Evolutionary conservation across 1,140 invertebrate species (phyloP).

Genomic region (Akabosia matsudoensis): DNA sequence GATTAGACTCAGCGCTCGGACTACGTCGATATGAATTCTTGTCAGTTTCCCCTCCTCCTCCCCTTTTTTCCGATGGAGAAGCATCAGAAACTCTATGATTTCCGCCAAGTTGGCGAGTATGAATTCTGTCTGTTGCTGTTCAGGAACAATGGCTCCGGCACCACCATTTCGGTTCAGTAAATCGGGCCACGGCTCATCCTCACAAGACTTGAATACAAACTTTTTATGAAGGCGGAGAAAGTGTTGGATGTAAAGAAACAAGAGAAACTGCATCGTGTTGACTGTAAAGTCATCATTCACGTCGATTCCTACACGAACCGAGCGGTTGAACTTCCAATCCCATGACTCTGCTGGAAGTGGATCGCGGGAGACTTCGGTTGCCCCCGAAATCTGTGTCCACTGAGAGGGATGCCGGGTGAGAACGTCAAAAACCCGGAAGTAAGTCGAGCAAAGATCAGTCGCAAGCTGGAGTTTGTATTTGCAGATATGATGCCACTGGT

Average conservation of each 20-base stretch:
- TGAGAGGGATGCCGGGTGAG: not conserved
- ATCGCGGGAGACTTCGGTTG: not conserved
- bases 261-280: not conserved
- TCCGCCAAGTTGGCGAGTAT: not conserved
- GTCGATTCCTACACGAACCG: too few species aligned
- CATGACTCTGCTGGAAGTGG: not conserved
- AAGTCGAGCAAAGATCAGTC: not conserved
- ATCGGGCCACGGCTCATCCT: not conserved
- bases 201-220: not conserved
- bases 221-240: not conserved
- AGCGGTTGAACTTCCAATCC: too few species aligned
- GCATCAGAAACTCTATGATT: constrained; percentile 13
- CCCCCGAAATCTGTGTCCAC: not conserved
- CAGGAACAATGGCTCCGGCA: not conserved
- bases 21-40: not conserved
- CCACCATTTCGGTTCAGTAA: not conserved
- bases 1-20: constrained; percentile 5
- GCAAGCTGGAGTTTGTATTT: constrained; percentile 8
- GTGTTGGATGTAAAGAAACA: constrained; percentile 24
- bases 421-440: not conserved
- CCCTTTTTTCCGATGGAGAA: not conserved
- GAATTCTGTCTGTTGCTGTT: constrained; percentile 9
- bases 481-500: constrained; percentile 17
- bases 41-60: not conserved
- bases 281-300: not conserved